Evolutionary conservation across 2,113 vertebrate genomes (phyloP).

Genomic region (Apaloderma vittatum): DNA sequence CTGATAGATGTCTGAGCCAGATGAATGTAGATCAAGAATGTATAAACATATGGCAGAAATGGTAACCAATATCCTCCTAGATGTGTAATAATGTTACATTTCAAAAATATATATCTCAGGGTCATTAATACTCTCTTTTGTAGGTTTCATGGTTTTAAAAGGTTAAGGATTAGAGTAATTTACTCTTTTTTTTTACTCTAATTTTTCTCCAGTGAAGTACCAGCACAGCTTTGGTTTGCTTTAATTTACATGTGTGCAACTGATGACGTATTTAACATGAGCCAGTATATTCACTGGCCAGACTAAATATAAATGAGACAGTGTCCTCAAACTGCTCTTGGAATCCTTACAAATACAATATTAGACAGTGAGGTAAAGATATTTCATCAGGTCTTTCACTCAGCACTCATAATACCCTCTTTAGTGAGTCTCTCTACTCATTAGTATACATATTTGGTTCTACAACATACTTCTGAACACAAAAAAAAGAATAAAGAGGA

Average conservation of each 20-base stretch:
- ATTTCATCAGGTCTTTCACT: not conserved
- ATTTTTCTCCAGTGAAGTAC: not conserved
- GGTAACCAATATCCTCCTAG: not conserved
- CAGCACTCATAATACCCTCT: not conserved
- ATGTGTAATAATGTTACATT: not conserved
- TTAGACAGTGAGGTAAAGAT: not conserved
- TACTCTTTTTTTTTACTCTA: not conserved
- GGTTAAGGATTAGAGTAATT: not conserved
- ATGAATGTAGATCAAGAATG: conserved; percentile 29
- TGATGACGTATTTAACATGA: not conserved
- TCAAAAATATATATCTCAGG: not conserved
- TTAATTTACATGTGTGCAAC: not conserved
- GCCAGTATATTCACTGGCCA: not conserved
- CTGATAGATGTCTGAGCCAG: not conserved
- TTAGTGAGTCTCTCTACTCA: not conserved
- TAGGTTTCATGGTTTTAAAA: conserved; percentile 7
- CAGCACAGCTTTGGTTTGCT: not conserved
- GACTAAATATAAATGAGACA: not conserved
- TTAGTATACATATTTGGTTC: not conserved
- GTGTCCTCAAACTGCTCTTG: not conserved
- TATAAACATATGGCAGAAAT: conserved; percentile 13
- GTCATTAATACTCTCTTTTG: not conserved
- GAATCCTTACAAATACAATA: not conserved
- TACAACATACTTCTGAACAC: not conserved
- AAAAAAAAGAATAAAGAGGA: not conserved